phyloP scores from a whole-genome alignment of 2,113 vertebrate species.

The Indri indri region DNA sequence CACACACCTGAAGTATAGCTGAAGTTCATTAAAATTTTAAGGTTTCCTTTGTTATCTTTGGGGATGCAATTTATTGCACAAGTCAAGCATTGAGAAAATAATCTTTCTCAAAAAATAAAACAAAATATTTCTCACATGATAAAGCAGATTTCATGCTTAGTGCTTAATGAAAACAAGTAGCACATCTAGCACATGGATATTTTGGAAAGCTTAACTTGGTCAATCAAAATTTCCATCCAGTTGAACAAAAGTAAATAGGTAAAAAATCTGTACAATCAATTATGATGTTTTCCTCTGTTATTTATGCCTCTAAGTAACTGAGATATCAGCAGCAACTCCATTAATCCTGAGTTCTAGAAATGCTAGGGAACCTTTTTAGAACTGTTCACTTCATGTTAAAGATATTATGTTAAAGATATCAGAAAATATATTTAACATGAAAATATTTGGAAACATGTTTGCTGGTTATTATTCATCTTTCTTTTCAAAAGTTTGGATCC shows the following conservation, averaged over 20 bases:
- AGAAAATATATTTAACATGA: neutral
- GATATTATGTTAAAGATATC: too few relatives aligned
- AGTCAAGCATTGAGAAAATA: neutral
- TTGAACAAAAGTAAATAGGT: neutral
- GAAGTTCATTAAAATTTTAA: neutral
- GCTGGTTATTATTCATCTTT: neutral
- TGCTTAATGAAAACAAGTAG: neutral
- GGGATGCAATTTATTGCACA: neutral
- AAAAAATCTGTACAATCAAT: neutral
- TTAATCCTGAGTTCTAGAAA: neutral
- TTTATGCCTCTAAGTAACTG: neutral
- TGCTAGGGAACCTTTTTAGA: neutral
- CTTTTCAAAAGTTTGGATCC: neutral
- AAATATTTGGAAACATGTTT: neutral
- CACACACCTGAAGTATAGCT: neutral
- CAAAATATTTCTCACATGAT: neutral
- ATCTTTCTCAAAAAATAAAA: neutral
- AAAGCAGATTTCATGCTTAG: neutral
- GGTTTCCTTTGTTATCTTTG: neutral
- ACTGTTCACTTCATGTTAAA: neutral
- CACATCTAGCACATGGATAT: neutral
- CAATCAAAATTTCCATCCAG: neutral
- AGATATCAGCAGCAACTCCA: neutral
- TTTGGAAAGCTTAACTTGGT: neutral
- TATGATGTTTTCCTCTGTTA: neutral